Evolutionary conservation across 1,140 invertebrate species (phyloP), one percentile per base, ranked within the genome.

Genomic region (Cydia fagiglandana): DNA sequence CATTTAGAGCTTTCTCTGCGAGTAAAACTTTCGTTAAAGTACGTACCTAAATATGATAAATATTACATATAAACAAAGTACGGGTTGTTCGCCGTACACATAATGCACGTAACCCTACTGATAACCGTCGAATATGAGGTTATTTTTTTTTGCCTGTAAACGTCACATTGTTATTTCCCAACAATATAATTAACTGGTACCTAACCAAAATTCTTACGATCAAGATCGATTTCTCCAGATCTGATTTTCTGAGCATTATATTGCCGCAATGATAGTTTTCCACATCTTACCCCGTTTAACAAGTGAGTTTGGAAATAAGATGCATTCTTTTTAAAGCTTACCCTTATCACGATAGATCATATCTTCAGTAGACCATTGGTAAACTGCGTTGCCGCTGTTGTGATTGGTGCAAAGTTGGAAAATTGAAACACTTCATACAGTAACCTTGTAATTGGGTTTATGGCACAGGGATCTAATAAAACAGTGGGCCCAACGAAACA

Each of bases 361-460:
- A 61, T 17, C n/a, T 15, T 20, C 20, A 24, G 56, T 24, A 24
- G 9, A 61, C 56, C 20, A 61, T 61, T 61, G 24, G 7, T 24
- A 61, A n/a, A n/a, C 56, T 61, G 56, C 20, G 20, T 61, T 10
- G 56, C 7, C 56, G 17, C 9, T 61, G 17, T 17, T 61, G 17
- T 70, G 41, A 68, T 68, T 38, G 66, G n/a, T 66, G 15, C 64
- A 66, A 66, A 68, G 64, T 30, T 38, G n/a, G 50, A 68, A 70
- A 41, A 70, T 41, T 10, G 9, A n/a, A 70, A 61, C 20, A 34
- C 12, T 30, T 34, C 64, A 34, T 38, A 68, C 28, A 68, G 20
- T n/a, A 38, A 15, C 64, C 30, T 34, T 34, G 66, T 70, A 41
- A 70, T 70, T 20, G 34, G 30, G 66, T 41, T 70, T 41, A 70